These are phyloP conservation scores for Liparis tanakae DNA, from an alignment of 2,797 vertebrate genomes.

Conservation along the genomic window DNA sequence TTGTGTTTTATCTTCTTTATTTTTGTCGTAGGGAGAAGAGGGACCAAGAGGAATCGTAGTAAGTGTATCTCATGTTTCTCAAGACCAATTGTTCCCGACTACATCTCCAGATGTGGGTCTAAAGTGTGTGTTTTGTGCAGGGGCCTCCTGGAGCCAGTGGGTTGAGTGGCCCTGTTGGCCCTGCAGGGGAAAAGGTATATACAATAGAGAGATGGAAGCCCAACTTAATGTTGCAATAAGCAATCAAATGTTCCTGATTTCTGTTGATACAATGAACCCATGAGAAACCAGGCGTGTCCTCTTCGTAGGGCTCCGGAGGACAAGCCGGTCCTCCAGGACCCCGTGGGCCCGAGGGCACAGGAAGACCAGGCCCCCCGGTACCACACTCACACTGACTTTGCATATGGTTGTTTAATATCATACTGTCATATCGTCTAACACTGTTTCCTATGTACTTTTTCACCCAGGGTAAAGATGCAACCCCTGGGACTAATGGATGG, in stretches of 20 bases:
- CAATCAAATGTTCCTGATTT: background rate
- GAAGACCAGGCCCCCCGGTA: conserved; percentile 84
- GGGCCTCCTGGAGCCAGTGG: conserved; percentile 74
- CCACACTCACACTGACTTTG: conserved; percentile 47
- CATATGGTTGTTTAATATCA: conserved; percentile 1
- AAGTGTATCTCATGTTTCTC: conserved; percentile 48
- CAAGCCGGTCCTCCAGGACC: conserved; percentile 84
- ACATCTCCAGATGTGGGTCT: background rate
- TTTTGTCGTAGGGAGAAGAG: conserved; percentile 74
- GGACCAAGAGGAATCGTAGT: conserved; percentile 79
- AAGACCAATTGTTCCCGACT: background rate
- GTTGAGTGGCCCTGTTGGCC: conserved; percentile 69
- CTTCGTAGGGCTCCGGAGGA: conserved; percentile 85
- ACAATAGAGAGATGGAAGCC: background rate
- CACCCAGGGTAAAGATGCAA: conserved; percentile 82
- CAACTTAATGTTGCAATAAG: background rate
- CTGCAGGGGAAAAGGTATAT: conserved; percentile 75
- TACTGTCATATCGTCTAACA: conserved; percentile 26
- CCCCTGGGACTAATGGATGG: conserved; percentile 65
- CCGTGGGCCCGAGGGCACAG: conserved; percentile 80
- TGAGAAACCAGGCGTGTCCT: conserved; percentile 5
- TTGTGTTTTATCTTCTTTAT: conserved; percentile 4
- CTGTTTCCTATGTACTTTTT: conserved; percentile 31
- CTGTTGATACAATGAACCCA: background rate
- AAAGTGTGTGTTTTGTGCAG: conserved; percentile 59